These are phyloP conservation scores for Pachyseris speciosa DNA, from an alignment of 64 coral and sea anemone genomes.

Conservation along the genomic window DNA sequence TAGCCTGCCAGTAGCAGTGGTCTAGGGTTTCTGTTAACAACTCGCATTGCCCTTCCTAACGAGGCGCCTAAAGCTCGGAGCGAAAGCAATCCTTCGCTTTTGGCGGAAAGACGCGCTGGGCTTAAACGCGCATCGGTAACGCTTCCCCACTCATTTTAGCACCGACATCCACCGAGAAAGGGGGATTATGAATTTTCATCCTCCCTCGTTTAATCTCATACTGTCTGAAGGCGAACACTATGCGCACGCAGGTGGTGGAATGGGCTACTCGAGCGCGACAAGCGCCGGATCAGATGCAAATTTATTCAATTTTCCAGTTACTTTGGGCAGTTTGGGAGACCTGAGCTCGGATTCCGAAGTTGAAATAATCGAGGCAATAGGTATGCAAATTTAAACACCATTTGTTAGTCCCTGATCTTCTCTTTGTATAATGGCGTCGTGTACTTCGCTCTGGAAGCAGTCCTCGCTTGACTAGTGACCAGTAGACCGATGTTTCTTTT, in stretches of 20 bases:
- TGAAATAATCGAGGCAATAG: slow-evolving; percentile 69
- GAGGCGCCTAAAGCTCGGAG: slow-evolving; percentile 56
- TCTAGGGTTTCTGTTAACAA: slow-evolving; percentile 56
- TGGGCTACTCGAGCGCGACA: slow-evolving; percentile 16
- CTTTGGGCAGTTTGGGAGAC: slow-evolving; percentile 18
- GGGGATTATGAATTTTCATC: slow-evolving; percentile 56
- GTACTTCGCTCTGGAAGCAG: background rate
- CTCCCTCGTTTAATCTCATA: slow-evolving; percentile 36
- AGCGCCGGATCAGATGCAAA: slow-evolving; percentile 28
- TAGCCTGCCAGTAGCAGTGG: slow-evolving; percentile 48
- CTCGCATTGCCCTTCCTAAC: slow-evolving; percentile 32
- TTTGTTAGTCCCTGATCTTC: background rate
- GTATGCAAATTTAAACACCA: slow-evolving; percentile 26
- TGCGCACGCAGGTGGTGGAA: slow-evolving; percentile 40
- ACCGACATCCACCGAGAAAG: background rate
- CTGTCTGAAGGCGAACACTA: slow-evolving; percentile 16
- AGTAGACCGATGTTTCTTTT: background rate
- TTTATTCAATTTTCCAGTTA: slow-evolving; percentile 42
- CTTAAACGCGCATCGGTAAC: slow-evolving; percentile 20
- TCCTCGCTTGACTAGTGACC: background rate
- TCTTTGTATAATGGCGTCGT: background rate
- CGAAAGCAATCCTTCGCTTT: slow-evolving; percentile 22
- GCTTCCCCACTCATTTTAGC: background rate
- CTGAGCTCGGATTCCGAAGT: slow-evolving; percentile 72
- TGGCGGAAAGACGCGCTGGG: slow-evolving; percentile 27